A percentile compares a stretch with the other conserved stretches of the same genome.
These are phyloP conservation scores for Drosophila mettleri DNA, from an alignment of 2,888 invertebrate species.

Conservation along the genomic window DNA sequence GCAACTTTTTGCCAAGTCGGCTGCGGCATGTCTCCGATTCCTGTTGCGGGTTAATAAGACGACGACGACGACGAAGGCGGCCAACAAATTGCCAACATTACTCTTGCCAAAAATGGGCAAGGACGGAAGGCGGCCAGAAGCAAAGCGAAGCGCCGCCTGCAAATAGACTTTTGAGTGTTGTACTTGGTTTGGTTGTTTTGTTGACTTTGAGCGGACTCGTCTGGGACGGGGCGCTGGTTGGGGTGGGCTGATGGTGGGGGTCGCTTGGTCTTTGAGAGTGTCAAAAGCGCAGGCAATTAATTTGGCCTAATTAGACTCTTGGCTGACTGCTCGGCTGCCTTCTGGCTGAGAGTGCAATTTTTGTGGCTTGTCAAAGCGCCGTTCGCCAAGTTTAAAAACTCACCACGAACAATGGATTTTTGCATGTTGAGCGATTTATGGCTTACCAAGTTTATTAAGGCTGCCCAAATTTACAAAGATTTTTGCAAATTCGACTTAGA, in stretches of 20 bases:
- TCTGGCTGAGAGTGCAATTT: constrained; percentile 65
- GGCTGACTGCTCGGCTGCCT: constrained; percentile 61
- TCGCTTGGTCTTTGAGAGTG: constrained; percentile 66
- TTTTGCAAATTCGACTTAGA: constrained; percentile 7
- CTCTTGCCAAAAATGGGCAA: constrained; percentile 48
- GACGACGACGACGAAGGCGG: constrained; percentile 57
- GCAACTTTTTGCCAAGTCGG: constrained; percentile 66
- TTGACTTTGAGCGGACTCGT: constrained; percentile 51
- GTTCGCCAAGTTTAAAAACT: constrained; percentile 45
- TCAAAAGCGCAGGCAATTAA: constrained; percentile 80
- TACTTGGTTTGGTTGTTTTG: constrained; percentile 69
- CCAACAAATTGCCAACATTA: constrained; percentile 78
- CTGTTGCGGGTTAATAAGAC: constrained; percentile 78
- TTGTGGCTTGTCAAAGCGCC: constrained; percentile 64
- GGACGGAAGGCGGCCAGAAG: neutral
- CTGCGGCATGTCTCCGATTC: constrained; percentile 53
- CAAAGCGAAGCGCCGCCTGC: constrained; percentile 40
- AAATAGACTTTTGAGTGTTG: constrained; percentile 79
- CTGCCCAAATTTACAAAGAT: constrained; percentile 40
- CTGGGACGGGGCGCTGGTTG: neutral
- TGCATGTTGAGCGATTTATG: constrained; percentile 75
- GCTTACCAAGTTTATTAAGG: constrained; percentile 59
- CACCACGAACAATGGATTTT: constrained; percentile 56
- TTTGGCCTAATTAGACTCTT: constrained; percentile 77
- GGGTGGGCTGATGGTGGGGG: constrained; percentile 1